Conservation (phyloP, 2,888 invertebrate species). For the Hecatera dysodea region DNA sequence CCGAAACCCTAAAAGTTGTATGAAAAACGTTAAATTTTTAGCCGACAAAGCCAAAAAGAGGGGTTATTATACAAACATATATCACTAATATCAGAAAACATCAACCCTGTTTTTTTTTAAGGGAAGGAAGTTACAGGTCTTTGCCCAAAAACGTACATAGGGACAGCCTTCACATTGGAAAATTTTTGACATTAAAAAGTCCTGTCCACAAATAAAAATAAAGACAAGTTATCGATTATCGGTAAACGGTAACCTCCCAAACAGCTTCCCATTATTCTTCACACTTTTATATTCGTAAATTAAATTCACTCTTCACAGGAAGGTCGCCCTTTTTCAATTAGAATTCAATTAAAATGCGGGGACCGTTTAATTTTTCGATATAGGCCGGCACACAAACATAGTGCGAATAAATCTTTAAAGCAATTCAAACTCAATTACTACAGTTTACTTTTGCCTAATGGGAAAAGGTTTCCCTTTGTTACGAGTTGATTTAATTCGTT, state of each 20-base stretch:
- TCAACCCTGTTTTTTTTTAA: background rate
- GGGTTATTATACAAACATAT: background rate
- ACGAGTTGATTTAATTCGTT: slow-evolving; percentile 82
- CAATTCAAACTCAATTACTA: slow-evolving; percentile 89
- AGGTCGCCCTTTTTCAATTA: slow-evolving; percentile 70
- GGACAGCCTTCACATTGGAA: background rate
- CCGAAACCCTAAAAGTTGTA: too few species aligned
- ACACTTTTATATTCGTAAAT: slow-evolving; percentile 61
- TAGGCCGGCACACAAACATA: slow-evolving; percentile 77
- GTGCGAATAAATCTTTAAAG: slow-evolving; percentile 87
- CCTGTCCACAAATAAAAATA: slow-evolving; percentile 21
- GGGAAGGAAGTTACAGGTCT: background rate
- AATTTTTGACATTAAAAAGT: slow-evolving; percentile 8
- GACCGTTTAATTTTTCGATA: slow-evolving; percentile 77
- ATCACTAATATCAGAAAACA: background rate
- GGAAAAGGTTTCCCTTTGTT: slow-evolving; percentile 85
- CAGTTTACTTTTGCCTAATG: slow-evolving; percentile 86
- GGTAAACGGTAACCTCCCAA: slow-evolving; percentile 45
- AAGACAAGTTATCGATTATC: slow-evolving; percentile 43
- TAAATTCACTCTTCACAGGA: slow-evolving; percentile 58
- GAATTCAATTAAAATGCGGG: slow-evolving; percentile 80
- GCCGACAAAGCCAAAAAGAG: too few species aligned
- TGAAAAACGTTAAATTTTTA: too few species aligned
- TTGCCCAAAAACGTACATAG: background rate
- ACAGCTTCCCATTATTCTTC: slow-evolving; percentile 50